These are phyloP conservation scores for Tridacna crocea DNA, from an alignment of 2,888 invertebrate species.

Conservation along the genomic window DNA sequence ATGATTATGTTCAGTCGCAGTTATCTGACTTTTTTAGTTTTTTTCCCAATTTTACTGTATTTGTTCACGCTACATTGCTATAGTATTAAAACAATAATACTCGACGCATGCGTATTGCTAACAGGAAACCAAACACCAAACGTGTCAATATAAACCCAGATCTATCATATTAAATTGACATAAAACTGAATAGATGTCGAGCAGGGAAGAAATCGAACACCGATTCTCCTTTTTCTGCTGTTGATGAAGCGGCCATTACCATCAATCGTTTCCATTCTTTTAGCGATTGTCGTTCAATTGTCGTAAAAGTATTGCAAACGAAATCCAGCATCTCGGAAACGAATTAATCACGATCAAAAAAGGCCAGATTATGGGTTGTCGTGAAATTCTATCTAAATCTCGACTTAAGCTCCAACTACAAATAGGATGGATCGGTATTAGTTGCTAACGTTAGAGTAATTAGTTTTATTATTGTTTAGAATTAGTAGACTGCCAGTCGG, in stretches of 20 bases:
- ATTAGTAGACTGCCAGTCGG: background rate
- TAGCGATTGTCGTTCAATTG: conserved; percentile 21
- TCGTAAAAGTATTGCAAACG: conserved; percentile 16
- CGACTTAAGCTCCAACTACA: background rate
- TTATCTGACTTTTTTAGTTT: too few relatives aligned
- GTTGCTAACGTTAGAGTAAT: conserved; percentile 7
- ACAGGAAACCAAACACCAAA: conserved; percentile 8
- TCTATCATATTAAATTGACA: conserved; percentile 26
- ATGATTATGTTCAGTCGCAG: too few relatives aligned
- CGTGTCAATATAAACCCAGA: conserved; percentile 21
- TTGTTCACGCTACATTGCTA: too few relatives aligned
- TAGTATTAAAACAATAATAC: background rate
- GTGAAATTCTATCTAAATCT: conserved; percentile 14
- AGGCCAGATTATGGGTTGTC: conserved; percentile 19
- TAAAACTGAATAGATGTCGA: conserved; percentile 15
- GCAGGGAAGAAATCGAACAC: background rate
- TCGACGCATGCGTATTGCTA: background rate
- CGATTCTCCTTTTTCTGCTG: background rate
- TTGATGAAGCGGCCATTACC: conserved; percentile 17
- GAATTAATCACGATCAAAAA: conserved; percentile 17
- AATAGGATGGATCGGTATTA: conserved; percentile 20
- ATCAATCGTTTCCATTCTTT: conserved; percentile 21
- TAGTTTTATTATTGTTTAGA: conserved; percentile 22
- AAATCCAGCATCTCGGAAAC: background rate
- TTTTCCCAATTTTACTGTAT: too few relatives aligned